A percentile compares a stretch with the other conserved stretches of the same genome.
Evolutionary conservation across 1,140 invertebrate genomes (phyloP).

Genomic region (Drosophila bipectinata): DNA sequence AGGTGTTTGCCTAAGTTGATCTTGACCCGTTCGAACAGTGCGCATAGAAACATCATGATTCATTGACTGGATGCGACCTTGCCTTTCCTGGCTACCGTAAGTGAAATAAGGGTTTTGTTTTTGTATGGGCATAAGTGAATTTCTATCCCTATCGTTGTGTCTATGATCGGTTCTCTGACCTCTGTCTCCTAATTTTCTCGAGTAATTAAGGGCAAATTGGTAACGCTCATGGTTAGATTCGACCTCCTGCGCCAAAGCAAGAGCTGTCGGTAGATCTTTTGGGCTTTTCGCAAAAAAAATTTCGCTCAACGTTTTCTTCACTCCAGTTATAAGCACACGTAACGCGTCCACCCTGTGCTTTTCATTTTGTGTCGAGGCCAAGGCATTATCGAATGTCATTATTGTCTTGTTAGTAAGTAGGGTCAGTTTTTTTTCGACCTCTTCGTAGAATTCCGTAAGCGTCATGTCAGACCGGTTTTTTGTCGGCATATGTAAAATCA

Average conservation of each 20-base stretch:
- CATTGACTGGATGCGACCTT: neutral
- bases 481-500: slow-evolving; percentile 25
- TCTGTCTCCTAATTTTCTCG: neutral
- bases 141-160: slow-evolving; percentile 7
- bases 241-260: slow-evolving; percentile 16
- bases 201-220: slow-evolving; percentile 4
- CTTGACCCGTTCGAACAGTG: slow-evolving; percentile 8
- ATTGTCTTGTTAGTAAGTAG: slow-evolving; percentile 49
- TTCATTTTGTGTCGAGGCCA: slow-evolving; percentile 24
- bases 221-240: slow-evolving; percentile 18
- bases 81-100: slow-evolving; percentile 3
- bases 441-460: slow-evolving; percentile 26
- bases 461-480: slow-evolving; percentile 12
- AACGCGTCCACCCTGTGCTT: slow-evolving; percentile 16
- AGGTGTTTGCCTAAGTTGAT: neutral
- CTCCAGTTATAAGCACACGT: slow-evolving; percentile 3
- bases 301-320: slow-evolving; percentile 11
- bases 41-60: slow-evolving; percentile 9
- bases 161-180: slow-evolving; percentile 4
- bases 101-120: slow-evolving; percentile 8
- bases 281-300: slow-evolving; percentile 14
- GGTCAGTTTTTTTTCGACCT: slow-evolving; percentile 45
- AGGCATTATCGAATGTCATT: slow-evolving; percentile 5
- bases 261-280: slow-evolving; percentile 8
- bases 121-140: slow-evolving; percentile 2